A percentile compares a stretch with the other conserved stretches of the same genome.
These are phyloP conservation scores for Sanderia malayensis DNA, from an alignment of 30 jellyfish, hydroid and myxozoan genomes.

Conservation along the genomic window DNA sequence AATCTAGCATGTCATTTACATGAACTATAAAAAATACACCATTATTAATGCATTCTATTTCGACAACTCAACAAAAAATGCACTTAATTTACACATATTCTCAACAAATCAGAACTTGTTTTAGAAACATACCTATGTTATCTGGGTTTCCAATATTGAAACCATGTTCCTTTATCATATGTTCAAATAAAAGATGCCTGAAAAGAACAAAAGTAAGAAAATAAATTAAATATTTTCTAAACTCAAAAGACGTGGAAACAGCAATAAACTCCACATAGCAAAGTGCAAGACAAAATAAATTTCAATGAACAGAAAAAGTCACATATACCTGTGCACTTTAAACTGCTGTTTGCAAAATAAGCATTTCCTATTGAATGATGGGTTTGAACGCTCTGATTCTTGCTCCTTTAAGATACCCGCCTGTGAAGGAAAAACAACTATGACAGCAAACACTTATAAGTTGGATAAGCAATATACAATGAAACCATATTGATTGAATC, in stretches of 20 bases:
- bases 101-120: no score
- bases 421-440: conserved; percentile 22
- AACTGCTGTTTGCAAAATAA: conserved; percentile 82
- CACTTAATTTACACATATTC: no score
- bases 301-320: neutral
- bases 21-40: conserved; percentile 32
- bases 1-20: conserved; percentile 61
- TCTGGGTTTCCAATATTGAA: conserved; percentile 94
- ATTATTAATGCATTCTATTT: neutral
- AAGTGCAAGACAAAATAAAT: neutral
- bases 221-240: neutral
- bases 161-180: conserved; percentile 82
- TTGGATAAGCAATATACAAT: no score
- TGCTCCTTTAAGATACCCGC: conserved; percentile 72
- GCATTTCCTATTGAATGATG: conserved; percentile 68
- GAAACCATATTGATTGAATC: no score
- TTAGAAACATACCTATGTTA: conserved; percentile 84
- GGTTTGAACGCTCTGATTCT: conserved; percentile 69
- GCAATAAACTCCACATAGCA: neutral
- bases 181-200: conserved; percentile 77
- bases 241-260: neutral
- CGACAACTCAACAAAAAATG: no score
- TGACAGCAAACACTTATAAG: no score
- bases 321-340: conserved; percentile 66
- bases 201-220: neutral